These are phyloP conservation scores for Muntiacus reevesi DNA, from an alignment of 2,113 vertebrate genomes.

Conservation along the genomic window DNA sequence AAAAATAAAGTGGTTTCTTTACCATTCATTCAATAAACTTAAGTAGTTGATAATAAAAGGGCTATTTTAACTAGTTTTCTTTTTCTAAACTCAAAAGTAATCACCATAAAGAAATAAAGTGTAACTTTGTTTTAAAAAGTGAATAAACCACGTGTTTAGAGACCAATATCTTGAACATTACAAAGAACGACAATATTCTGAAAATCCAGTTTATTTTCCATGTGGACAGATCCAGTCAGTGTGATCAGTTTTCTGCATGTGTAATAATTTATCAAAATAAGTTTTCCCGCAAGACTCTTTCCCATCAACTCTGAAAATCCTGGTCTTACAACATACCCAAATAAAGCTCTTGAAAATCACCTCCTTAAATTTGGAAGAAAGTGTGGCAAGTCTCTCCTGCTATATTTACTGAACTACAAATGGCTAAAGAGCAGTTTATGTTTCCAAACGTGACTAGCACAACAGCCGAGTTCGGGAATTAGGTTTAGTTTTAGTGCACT, in stretches of 20 bases:
- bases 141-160: constrained; percentile 51
- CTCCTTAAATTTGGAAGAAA: constrained; percentile 66
- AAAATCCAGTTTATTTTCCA: constrained; percentile 80
- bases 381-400: constrained; percentile 46
- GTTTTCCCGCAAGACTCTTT: constrained; percentile 67
- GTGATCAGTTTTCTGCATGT: constrained; percentile 72
- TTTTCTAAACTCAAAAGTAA: constrained; percentile 25
- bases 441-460: constrained; percentile 72
- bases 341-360: constrained; percentile 71
- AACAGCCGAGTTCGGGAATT: constrained; percentile 68
- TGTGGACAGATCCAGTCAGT: constrained; percentile 74
- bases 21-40: not conserved
- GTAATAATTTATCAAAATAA: constrained; percentile 78
- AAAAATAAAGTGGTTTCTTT: constrained; percentile 13
- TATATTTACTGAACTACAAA: constrained; percentile 57
- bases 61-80: not conserved
- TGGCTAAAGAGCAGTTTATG: constrained; percentile 64
- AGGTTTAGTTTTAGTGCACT: constrained; percentile 77
- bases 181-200: constrained; percentile 68
- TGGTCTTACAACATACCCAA: constrained; percentile 56
- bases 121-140: not conserved
- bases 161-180: constrained; percentile 58
- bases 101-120: not conserved
- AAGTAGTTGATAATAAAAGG: not conserved
- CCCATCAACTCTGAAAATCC: constrained; percentile 67